Conservation (phyloP, 2,113 vertebrate genomes). For the Bucco capensis region DNA sequence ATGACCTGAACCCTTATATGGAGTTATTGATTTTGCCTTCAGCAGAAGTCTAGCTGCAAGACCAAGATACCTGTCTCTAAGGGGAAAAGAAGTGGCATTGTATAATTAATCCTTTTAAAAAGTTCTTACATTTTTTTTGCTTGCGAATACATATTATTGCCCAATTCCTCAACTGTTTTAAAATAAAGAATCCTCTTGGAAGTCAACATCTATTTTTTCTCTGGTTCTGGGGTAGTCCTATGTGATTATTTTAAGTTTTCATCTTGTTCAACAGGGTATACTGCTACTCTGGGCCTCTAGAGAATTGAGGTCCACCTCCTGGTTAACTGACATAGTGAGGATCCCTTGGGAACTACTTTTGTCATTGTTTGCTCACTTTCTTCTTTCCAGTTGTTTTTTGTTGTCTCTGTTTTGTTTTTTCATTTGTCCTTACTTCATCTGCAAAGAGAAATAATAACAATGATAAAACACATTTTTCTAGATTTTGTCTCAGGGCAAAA, state of each 20-base stretch:
- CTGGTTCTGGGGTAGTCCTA: accelerated
- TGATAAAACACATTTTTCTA: neutral
- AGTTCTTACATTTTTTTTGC: accelerated
- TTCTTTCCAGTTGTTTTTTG: neutral
- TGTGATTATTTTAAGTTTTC: neutral
- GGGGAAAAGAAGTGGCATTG: neutral
- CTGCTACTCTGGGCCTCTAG: neutral
- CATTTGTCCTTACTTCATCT: neutral
- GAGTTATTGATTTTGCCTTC: neutral
- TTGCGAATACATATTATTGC: neutral
- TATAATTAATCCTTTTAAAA: neutral
- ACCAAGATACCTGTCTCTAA: neutral
- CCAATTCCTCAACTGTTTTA: neutral
- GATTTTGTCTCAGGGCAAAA: neutral
- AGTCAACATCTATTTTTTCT: neutral
- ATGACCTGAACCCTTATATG: neutral
- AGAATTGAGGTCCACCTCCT: neutral
- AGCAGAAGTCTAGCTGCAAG: neutral
- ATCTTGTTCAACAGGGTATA: neutral
- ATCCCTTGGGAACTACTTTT: neutral
- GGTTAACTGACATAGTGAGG: neutral
- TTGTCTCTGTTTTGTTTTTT: neutral
- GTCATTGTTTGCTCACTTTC: neutral
- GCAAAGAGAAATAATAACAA: neutral
- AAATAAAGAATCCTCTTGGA: neutral